Conservation (phyloP, 2,797 vertebrate species). For the Pteronotus mesoamericanus region DNA sequence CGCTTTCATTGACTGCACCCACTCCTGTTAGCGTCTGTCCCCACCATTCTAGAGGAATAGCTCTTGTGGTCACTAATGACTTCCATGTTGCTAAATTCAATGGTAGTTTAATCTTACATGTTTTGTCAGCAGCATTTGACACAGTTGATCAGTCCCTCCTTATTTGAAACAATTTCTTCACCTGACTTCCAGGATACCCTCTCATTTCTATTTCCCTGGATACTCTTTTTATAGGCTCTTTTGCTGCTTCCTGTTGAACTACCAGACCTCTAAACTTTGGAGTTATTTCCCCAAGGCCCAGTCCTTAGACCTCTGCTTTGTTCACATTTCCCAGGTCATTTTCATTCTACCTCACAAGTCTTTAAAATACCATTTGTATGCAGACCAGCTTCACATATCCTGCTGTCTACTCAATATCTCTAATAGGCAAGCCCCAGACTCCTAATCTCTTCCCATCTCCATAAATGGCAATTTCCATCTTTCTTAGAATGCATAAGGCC, state of each 20-base stretch:
- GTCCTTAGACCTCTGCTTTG: not conserved
- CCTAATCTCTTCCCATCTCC: not conserved
- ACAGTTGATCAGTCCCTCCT: not conserved
- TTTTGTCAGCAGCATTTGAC: not conserved
- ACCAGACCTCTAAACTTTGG: not conserved
- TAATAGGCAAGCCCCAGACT: not conserved
- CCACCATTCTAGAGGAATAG: not conserved
- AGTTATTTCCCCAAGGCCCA: not conserved
- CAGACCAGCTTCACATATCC: not conserved
- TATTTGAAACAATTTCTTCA: not conserved
- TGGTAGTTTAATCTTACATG: not conserved
- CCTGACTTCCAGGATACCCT: not conserved
- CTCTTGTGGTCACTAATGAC: not conserved
- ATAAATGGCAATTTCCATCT: not conserved
- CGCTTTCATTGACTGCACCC: not conserved
- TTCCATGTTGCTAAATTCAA: not conserved
- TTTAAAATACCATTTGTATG: slow-evolving; percentile 15
- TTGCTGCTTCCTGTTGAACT: not conserved
- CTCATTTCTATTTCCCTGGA: not conserved
- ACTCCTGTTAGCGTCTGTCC: not conserved
- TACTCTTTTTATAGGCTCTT: not conserved
- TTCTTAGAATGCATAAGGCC: not conserved
- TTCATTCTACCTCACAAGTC: not conserved
- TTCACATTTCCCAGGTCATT: not conserved
- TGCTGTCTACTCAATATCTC: not conserved